These are phyloP conservation scores for Condylura cristata DNA, from an alignment of 2,113 vertebrate species.

Conservation along the genomic window DNA sequence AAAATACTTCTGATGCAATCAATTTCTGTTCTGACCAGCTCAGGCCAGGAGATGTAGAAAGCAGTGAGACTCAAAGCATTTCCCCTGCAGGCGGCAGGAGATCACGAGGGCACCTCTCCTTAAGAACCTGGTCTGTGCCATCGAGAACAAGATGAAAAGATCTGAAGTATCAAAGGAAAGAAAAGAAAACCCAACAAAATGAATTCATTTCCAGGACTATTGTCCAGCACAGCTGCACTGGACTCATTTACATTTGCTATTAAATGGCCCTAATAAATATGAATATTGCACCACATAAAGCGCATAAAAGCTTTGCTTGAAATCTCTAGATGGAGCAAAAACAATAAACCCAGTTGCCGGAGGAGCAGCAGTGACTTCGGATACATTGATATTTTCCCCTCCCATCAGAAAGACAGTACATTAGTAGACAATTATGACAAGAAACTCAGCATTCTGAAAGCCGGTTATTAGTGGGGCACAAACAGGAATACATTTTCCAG, in stretches of 20 bases:
- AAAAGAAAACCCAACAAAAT: background rate
- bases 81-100: background rate
- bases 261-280: constrained; percentile 25
- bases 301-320: background rate
- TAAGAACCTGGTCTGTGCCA: background rate
- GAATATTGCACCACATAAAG: background rate
- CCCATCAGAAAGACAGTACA: background rate
- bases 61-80: background rate
- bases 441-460: background rate
- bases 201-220: background rate
- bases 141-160: constrained; percentile 19
- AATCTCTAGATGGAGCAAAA: background rate
- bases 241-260: constrained; percentile 15
- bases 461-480: background rate
- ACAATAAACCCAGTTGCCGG: constrained; percentile 28
- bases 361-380: background rate
- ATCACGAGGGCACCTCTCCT: background rate
- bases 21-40: background rate
- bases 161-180: background rate
- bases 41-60: background rate
- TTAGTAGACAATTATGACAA: background rate
- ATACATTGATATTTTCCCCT: background rate
- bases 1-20: background rate
- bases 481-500: background rate
- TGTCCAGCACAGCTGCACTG: constrained; percentile 37